These are phyloP conservation scores for Eristalinus aeneus DNA, from an alignment of 2,888 invertebrate species.

Conservation along the genomic window DNA sequence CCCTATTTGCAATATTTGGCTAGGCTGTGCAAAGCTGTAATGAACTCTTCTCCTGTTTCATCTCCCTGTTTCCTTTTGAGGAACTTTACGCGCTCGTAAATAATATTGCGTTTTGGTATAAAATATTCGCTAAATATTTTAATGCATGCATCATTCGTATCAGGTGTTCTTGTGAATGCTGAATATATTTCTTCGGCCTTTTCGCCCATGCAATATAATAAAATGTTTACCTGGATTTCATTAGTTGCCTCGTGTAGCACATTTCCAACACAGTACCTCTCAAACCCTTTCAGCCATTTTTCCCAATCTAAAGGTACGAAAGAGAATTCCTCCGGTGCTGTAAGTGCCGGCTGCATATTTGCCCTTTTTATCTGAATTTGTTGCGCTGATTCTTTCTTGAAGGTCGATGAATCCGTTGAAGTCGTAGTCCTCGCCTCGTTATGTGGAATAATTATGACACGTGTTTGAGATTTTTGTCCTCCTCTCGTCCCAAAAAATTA, in stretches of 20 bases:
- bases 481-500: too few relatives aligned
- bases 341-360: background rate
- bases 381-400: background rate
- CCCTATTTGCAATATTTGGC: background rate
- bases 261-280: constrained; percentile 9
- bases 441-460: too few relatives aligned
- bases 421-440: too few relatives aligned
- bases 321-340: too few relatives aligned
- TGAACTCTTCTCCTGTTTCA: constrained; percentile 9
- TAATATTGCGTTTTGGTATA: background rate
- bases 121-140: constrained; percentile 1
- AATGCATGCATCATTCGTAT: constrained; percentile 7
- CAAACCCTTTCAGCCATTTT: constrained; percentile 8
- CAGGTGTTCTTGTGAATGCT: background rate
- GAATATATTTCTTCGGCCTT: constrained; percentile 9
- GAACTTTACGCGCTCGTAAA: constrained; percentile 4
- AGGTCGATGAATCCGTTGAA: too few relatives aligned
- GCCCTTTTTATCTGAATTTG: background rate
- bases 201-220: constrained; percentile 23
- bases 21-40: background rate
- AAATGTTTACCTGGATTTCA: constrained; percentile 4
- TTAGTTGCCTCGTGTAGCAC: background rate
- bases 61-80: constrained; percentile 19
- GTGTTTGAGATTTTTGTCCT: too few relatives aligned
- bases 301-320: constrained; percentile 22